phyloP scores from a whole-genome alignment of 2,113 vertebrate genomes.

The Ceuthmochares aereus region DNA sequence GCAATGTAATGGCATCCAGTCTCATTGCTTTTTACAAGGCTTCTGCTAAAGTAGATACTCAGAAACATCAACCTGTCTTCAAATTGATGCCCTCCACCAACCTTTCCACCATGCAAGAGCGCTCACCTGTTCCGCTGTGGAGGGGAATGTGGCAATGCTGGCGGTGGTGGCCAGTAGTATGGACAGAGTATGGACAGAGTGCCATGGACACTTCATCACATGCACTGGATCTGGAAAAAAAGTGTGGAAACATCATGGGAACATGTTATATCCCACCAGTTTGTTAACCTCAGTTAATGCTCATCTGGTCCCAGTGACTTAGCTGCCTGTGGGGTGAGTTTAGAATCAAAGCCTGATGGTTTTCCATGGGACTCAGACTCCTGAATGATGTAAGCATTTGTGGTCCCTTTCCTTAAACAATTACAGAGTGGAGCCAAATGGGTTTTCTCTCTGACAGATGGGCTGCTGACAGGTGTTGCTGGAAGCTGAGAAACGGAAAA shows the following conservation, averaged over 20 bases:
- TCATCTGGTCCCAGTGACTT: background rate
- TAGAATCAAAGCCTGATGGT: background rate
- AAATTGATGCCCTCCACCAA: background rate
- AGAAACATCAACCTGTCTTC: background rate
- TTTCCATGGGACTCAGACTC: background rate
- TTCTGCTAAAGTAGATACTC: background rate
- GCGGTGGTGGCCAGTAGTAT: background rate
- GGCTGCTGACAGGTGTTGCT: constrained; percentile 18
- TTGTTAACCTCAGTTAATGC: background rate
- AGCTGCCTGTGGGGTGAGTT: background rate
- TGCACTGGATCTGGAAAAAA: background rate
- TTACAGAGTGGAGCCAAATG: background rate
- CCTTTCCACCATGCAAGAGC: background rate
- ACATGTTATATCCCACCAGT: background rate
- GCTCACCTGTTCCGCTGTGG: background rate
- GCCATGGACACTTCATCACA: accelerated
- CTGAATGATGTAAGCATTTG: background rate
- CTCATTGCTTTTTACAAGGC: background rate
- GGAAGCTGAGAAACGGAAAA: background rate
- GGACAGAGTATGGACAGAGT: background rate
- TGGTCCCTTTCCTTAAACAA: background rate
- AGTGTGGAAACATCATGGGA: background rate
- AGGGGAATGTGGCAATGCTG: background rate
- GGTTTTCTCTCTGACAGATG: constrained; percentile 19
- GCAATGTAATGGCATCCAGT: background rate